These are phyloP conservation scores for Amphipyra tragopoginis DNA, from an alignment of 2,888 invertebrate species.

Conservation along the genomic window DNA sequence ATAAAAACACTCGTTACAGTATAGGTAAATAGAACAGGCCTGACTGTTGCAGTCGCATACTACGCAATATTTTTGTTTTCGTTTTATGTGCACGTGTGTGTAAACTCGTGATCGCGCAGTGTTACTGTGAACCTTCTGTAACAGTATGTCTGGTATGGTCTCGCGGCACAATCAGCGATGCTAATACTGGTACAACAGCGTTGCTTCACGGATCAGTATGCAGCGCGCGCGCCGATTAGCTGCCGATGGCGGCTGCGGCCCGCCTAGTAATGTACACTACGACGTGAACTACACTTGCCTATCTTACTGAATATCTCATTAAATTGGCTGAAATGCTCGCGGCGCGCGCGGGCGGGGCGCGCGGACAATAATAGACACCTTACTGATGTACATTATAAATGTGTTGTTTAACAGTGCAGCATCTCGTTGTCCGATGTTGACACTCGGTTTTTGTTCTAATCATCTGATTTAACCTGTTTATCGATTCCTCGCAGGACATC, in stretches of 20 bases:
- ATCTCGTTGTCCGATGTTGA: no score
- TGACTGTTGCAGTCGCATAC: not conserved
- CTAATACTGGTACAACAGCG: constrained; percentile 20
- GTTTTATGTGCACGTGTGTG: no score
- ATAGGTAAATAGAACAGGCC: not conserved
- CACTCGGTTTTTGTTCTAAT: no score
- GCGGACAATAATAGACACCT: no score
- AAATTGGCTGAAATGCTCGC: not conserved
- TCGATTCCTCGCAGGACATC: no score
- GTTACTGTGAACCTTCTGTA: constrained; percentile 11
- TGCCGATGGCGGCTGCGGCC: constrained; percentile 25
- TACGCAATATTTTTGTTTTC: not conserved
- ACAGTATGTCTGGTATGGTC: not conserved
- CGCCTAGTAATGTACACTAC: constrained; percentile 14
- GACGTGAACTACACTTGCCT: not conserved
- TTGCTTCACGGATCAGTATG: constrained; percentile 26
- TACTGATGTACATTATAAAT: no score
- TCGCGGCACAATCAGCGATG: constrained; percentile 35
- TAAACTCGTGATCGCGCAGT: not conserved
- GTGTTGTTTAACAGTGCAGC: no score
- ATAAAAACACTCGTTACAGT: not conserved
- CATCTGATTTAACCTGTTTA: no score
- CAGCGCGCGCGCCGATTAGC: constrained; percentile 39
- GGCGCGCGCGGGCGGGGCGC: no score
- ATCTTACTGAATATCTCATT: not conserved